Evolutionary conservation across 1,140 invertebrate species (phyloP).

Genomic region (Bombus sylvicola): DNA sequence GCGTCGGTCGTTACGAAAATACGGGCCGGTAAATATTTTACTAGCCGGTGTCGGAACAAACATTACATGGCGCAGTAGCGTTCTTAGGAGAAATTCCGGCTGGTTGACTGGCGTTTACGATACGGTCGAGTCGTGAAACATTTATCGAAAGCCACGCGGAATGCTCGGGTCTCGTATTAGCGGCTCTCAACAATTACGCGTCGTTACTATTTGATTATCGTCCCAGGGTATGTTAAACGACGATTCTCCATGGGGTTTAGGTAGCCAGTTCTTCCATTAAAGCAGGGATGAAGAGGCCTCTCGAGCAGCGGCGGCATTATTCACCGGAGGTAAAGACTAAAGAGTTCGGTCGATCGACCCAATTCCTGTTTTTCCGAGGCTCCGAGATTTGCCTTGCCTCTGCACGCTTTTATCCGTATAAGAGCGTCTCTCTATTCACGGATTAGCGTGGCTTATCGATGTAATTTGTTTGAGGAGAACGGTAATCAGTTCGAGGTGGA

Average conservation of each 20-base stretch:
- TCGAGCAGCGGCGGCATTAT: constrained; percentile 33
- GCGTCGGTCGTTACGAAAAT: background rate
- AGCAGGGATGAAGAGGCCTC: constrained; percentile 20
- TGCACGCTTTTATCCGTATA: constrained; percentile 28
- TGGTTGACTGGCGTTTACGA: constrained; percentile 12
- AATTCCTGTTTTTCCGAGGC: constrained; percentile 37
- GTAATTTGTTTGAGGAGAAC: constrained; percentile 50
- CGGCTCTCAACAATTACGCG: constrained; percentile 33
- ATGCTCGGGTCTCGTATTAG: constrained; percentile 23
- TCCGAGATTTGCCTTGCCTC: constrained; percentile 33
- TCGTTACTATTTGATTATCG: constrained; percentile 45
- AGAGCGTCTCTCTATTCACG: constrained; percentile 37
- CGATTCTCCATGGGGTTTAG: background rate
- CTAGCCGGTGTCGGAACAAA: background rate
- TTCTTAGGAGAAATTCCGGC: background rate
- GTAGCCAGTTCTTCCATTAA: constrained; percentile 27
- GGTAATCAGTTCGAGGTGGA: constrained; percentile 36
- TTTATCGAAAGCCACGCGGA: constrained; percentile 18
- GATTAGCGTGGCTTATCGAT: constrained; percentile 52
- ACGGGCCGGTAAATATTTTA: constrained; percentile 18
- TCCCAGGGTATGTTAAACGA: constrained; percentile 5
- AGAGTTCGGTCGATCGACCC: constrained; percentile 48
- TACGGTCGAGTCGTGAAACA: constrained; percentile 6
- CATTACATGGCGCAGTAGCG: background rate
- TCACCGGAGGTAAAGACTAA: constrained; percentile 43